Percentiles rank a stretch among this genome's conserved stretches.
Evolutionary conservation across 2,113 vertebrate species (phyloP).

Genomic region (Penelope pileata): DNA sequence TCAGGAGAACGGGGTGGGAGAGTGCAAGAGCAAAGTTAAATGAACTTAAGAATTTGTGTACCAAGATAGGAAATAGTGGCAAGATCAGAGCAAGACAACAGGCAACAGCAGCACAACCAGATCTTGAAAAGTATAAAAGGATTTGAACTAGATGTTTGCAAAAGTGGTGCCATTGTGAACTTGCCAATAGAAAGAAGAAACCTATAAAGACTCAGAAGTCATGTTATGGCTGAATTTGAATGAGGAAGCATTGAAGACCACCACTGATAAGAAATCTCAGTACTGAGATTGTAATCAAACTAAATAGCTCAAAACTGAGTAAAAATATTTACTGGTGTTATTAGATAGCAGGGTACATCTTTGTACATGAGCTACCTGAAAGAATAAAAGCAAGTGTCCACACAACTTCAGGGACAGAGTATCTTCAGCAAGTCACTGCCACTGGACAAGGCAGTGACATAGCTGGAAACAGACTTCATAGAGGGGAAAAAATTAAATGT

Average conservation of each 20-base stretch:
- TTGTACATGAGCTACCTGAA: neutral
- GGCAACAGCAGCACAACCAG: neutral
- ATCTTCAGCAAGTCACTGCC: neutral
- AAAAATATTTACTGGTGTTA: neutral
- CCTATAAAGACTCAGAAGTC: neutral
- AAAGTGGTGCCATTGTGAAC: neutral
- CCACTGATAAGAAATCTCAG: neutral
- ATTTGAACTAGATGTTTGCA: neutral
- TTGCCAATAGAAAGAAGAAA: neutral
- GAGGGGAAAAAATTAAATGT: neutral
- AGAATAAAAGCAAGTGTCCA: neutral
- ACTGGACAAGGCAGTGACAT: neutral
- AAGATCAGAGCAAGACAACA: neutral
- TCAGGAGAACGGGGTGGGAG: fast-evolving
- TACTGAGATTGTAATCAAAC: neutral
- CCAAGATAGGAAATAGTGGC: neutral
- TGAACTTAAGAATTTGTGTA: neutral
- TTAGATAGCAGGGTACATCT: neutral
- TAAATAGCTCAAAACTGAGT: neutral
- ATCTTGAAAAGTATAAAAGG: neutral
- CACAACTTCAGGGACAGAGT: neutral
- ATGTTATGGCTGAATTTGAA: neutral
- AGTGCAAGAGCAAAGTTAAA: neutral
- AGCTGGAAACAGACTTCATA: neutral
- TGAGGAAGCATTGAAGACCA: neutral